Base-by-base conservation (phyloP, 2,888 invertebrate genomes). In the Troilus luridus region DNA sequence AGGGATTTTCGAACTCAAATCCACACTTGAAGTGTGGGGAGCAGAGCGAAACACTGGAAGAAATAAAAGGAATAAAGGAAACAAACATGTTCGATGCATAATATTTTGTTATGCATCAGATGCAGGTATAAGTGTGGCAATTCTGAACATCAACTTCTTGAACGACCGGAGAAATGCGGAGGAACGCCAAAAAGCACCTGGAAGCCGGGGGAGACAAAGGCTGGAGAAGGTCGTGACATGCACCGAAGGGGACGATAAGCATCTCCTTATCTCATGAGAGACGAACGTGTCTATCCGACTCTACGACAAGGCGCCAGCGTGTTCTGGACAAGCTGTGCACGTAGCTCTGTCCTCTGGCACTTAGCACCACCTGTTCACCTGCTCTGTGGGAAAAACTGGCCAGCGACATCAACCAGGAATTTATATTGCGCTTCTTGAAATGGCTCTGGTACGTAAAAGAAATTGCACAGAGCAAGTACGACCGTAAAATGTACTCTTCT, bases 301-400 rank as follows among this genome's bases (percentile, higher is more conserved):
- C 56, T 85, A 85, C 21, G 85, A 85, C 85, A 85, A 85, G 85
- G 85, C 85, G 85, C 85, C 85, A 85, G 56, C 85, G 56, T 85
- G 85, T 85, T 85, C 56, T 54, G 56, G 85, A 56, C 56, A n/a
- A n/a, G 21, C 56, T 85, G 56, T 85, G 85, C 85, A 85, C 85
- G 85, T 85, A 85, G 85, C 85, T 56, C 85, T 56, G 85, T n/a
- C 56, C 56, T 85, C n/a, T 85, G 56, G 85, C 85, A 85, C 85
- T 85, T 85, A 85, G 85, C 85, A 85, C 85, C 85, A 85, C 85
- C 85, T 85, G 85, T 58, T 85, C 85, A 85, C 85, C 85, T 85
- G 85, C n/a, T 12, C 85, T 85, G 85, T 85, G 85, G 85, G 85
- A 85, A 85, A 85, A 85, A 85, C 56, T 58, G 19, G n/a, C 54